A percentile compares a stretch with the other conserved stretches of the same genome.
Conservation (phyloP, 2,113 vertebrate genomes). For the Gobio gobio region DNA sequence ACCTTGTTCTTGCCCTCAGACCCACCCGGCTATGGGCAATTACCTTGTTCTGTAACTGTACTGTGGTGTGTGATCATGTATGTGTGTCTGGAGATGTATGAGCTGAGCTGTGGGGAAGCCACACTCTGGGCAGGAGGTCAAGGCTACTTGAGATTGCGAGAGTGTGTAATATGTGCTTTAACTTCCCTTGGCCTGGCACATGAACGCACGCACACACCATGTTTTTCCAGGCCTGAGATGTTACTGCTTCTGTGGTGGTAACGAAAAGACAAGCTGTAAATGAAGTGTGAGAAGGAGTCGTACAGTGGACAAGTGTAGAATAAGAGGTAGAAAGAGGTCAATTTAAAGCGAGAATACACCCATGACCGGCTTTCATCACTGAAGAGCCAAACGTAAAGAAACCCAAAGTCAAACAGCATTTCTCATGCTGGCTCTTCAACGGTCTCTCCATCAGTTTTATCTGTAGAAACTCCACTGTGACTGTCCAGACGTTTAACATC, state of each 20-base stretch:
- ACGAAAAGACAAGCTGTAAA: slow-evolving; percentile 44
- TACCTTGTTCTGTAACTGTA: slow-evolving; percentile 61
- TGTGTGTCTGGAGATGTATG: slow-evolving; percentile 51
- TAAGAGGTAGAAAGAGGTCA: neutral
- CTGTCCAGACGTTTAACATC: slow-evolving; percentile 2
- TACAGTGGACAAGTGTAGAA: neutral
- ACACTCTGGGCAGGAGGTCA: slow-evolving; percentile 63
- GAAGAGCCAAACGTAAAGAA: slow-evolving; percentile 8
- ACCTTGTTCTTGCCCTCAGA: slow-evolving; percentile 66
- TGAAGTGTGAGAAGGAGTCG: slow-evolving; percentile 17
- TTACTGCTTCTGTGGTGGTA: slow-evolving; percentile 19
- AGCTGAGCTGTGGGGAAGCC: slow-evolving; percentile 59
- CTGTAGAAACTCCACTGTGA: neutral
- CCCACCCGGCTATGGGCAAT: slow-evolving; percentile 59
- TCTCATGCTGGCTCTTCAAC: neutral
- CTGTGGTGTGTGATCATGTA: slow-evolving; percentile 38
- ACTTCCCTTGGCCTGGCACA: slow-evolving; percentile 32
- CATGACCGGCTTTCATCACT: neutral
- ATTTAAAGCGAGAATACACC: slow-evolving; percentile 12
- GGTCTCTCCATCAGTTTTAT: neutral
- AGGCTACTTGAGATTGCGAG: slow-evolving; percentile 61
- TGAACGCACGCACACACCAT: slow-evolving; percentile 14
- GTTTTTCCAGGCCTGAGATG: slow-evolving; percentile 33
- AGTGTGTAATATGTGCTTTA: slow-evolving; percentile 55
- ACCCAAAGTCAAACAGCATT: slow-evolving; percentile 28